Evolutionary conservation across 2,888 invertebrate species (phyloP).

Genomic region (Miltochrista miniata): DNA sequence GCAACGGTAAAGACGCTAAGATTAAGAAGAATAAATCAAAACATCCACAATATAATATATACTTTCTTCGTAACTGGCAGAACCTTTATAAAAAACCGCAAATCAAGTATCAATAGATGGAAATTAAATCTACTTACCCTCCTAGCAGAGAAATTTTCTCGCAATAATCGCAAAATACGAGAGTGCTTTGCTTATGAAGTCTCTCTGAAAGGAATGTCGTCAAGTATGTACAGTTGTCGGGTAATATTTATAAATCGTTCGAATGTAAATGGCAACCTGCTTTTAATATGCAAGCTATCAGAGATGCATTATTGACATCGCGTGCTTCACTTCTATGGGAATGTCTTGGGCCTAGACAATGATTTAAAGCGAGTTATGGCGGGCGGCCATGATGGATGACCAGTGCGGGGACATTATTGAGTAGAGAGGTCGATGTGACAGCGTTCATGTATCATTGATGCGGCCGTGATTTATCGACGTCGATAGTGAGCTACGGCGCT

Average conservation of each 20-base stretch:
- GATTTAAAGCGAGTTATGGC: conserved; percentile 13
- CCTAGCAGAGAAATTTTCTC: no score
- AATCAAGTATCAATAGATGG: no score
- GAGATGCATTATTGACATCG: conserved; percentile 1
- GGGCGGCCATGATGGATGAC: conserved; percentile 6
- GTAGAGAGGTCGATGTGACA: conserved; percentile 6
- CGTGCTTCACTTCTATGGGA: conserved; percentile 9
- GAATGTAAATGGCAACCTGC: not conserved
- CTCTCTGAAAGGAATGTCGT: no score
- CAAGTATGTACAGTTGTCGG: no score
- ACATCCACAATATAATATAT: no score
- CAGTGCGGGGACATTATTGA: conserved; percentile 10
- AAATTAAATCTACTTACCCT: no score
- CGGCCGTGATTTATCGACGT: conserved; percentile 19
- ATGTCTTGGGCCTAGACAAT: conserved; percentile 11
- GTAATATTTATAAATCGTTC: not conserved
- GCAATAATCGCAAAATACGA: no score
- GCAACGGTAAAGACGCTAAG: no score
- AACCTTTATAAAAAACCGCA: no score
- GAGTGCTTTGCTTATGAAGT: no score
- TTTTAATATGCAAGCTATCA: not conserved
- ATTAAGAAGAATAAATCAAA: no score
- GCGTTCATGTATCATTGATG: conserved; percentile 15
- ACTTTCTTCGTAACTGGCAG: no score
- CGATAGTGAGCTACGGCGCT: conserved; percentile 1